Percentiles rank a stretch among this genome's conserved stretches.
Conservation (phyloP, 2,113 vertebrate species). For the Elephas maximus region DNA sequence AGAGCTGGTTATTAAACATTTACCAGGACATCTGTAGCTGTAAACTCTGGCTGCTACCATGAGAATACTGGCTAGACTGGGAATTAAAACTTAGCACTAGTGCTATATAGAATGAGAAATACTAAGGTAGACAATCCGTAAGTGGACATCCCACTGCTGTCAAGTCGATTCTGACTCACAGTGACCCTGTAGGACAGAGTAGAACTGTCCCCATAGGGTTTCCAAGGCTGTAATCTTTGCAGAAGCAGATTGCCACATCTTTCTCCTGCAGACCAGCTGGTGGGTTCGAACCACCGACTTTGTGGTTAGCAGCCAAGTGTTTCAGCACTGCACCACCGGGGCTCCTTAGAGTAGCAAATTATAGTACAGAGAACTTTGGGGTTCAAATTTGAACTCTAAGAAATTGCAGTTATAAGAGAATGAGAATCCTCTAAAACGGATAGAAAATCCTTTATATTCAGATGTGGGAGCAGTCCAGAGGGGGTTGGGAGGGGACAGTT, state of each 20-base stretch:
- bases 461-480: not conserved
- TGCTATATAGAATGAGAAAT: not conserved
- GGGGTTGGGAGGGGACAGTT: not conserved
- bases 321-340: no score
- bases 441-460: constrained; percentile 29
- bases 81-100: not conserved
- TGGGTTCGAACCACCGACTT: no score
- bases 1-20: constrained; percentile 8
- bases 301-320: no score
- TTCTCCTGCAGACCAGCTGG: no score
- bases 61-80: not conserved
- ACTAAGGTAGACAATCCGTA: not conserved
- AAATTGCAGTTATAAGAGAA: not conserved
- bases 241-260: no score
- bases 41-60: not conserved
- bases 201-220: not conserved
- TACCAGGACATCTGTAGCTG: not conserved
- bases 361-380: not conserved
- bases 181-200: not conserved
- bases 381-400: not conserved
- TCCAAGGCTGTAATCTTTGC: not conserved
- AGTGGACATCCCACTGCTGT: not conserved
- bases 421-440: not conserved
- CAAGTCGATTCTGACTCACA: not conserved
- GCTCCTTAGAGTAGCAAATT: not conserved